phyloP scores from a whole-genome alignment of 2,797 vertebrate genomes.

The Moxostoma hubbsi region DNA sequence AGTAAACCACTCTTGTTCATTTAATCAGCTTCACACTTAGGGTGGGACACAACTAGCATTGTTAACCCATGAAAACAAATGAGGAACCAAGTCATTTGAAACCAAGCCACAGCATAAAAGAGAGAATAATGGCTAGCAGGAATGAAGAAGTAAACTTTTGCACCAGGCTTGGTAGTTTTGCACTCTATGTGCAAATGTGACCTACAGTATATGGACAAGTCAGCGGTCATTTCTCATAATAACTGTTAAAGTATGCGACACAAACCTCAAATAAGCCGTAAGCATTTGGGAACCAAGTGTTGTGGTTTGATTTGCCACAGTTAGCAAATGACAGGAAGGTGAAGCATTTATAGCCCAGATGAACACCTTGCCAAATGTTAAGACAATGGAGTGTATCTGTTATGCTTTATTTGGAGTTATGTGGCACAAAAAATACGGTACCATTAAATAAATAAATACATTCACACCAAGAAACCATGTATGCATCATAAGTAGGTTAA shows the following conservation, averaged over 20 bases:
- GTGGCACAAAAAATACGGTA: not conserved
- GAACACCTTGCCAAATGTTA: not conserved
- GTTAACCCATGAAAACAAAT: not conserved
- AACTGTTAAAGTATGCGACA: not conserved
- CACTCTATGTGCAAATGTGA: not conserved
- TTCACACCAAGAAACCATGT: too few relatives aligned
- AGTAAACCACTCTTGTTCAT: not conserved
- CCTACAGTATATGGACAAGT: not conserved
- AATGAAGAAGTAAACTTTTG: not conserved
- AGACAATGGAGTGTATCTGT: conserved; percentile 2
- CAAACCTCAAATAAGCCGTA: conserved; percentile 9
- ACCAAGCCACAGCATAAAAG: not conserved
- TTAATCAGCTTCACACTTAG: not conserved
- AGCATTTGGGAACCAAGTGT: not conserved
- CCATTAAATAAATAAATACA: not conserved
- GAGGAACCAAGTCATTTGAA: conserved; percentile 13
- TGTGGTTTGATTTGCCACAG: not conserved
- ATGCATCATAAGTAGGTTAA: too few relatives aligned
- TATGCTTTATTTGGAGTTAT: not conserved
- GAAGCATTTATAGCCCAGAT: not conserved
- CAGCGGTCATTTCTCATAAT: not conserved
- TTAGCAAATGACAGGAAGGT: not conserved
- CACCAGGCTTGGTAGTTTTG: too few relatives aligned
- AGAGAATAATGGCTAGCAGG: conserved; percentile 9
- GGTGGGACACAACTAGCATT: not conserved